These are phyloP conservation scores for Tarsius wallacei DNA, from an alignment of 2,797 vertebrate species.

Conservation along the genomic window DNA sequence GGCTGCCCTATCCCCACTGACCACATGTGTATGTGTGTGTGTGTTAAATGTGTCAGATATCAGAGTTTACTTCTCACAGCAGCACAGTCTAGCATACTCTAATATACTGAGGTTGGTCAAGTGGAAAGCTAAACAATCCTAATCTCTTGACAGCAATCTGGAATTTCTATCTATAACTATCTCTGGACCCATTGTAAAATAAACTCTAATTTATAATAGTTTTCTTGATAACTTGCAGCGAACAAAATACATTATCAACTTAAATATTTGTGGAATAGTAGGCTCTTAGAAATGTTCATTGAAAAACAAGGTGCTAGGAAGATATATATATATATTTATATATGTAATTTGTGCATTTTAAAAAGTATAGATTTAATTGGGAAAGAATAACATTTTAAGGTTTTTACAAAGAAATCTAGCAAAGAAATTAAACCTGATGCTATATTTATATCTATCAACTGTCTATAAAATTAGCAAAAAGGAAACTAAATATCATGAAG, in stretches of 20 bases:
- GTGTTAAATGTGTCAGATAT: neutral
- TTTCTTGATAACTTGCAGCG: neutral
- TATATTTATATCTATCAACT: neutral
- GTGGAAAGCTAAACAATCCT: neutral
- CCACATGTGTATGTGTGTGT: neutral
- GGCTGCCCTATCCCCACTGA: neutral
- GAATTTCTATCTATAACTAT: neutral
- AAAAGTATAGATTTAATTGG: neutral
- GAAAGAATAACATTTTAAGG: neutral
- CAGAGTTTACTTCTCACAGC: neutral
- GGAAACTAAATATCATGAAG: neutral
- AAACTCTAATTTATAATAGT: neutral
- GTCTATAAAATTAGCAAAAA: neutral
- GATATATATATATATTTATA: neutral
- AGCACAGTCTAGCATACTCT: neutral
- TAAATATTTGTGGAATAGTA: neutral
- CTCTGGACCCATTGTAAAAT: neutral
- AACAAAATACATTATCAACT: neutral
- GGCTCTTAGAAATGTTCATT: neutral
- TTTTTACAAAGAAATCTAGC: slow-evolving; percentile 1
- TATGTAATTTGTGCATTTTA: slow-evolving; percentile 47
- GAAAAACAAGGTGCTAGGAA: neutral
- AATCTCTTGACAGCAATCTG: neutral
- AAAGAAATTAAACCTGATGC: slow-evolving; percentile 4
- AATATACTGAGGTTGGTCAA: neutral